phyloP scores from a whole-genome alignment of 1,140 invertebrate genomes.

The Ceratitis capitata region DNA sequence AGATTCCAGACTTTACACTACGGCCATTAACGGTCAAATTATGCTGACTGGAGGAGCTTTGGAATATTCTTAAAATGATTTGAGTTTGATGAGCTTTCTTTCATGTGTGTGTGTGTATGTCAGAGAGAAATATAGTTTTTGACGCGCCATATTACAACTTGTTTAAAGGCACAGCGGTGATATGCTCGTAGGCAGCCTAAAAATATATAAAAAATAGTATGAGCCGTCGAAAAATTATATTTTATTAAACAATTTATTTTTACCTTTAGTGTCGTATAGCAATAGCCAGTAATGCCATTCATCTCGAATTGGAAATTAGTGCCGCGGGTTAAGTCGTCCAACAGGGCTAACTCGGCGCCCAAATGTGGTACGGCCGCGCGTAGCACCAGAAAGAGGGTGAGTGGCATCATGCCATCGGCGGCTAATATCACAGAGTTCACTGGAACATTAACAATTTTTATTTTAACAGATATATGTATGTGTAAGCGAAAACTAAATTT shows the following conservation, averaged over 20 bases:
- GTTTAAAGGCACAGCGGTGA: conserved; percentile 39
- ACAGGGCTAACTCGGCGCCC: conserved; percentile 60
- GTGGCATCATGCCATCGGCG: conserved; percentile 62
- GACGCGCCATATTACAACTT: conserved; percentile 17
- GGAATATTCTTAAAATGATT: background rate
- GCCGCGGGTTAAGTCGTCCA: conserved; percentile 62
- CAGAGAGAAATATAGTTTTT: background rate
- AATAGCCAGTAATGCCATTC: conserved; percentile 64
- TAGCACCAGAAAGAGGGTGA: conserved; percentile 59
- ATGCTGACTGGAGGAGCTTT: background rate
- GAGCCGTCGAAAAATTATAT: too few relatives aligned
- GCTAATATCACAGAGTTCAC: conserved; percentile 54
- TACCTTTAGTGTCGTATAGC: conserved; percentile 62
- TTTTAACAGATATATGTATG: background rate
- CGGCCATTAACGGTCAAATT: background rate
- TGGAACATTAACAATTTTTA: conserved; percentile 44
- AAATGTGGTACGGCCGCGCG: conserved; percentile 62
- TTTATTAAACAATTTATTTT: background rate
- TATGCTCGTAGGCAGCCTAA: conserved; percentile 46
- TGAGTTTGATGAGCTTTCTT: background rate
- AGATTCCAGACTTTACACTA: background rate
- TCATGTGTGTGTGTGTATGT: background rate
- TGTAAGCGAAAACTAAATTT: background rate
- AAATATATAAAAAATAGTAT: conserved; percentile 14
- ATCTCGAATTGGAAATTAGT: conserved; percentile 62